Evolutionary conservation across 1,140 invertebrate species (phyloP).

Genomic region (Bombyx mandarina): DNA sequence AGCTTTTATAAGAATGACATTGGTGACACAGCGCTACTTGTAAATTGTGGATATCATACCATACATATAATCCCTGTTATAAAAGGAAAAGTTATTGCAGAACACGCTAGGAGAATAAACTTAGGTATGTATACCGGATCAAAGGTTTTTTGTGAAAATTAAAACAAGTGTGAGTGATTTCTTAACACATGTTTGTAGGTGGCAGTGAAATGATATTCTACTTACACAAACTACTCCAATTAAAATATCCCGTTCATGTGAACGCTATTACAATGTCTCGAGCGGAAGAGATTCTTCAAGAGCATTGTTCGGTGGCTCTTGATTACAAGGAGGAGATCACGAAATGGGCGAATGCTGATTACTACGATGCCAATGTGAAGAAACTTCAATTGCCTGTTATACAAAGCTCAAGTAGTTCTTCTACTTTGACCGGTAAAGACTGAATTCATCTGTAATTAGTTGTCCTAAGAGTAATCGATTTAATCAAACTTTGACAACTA

Average conservation of each 20-base stretch:
- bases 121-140: slow-evolving; percentile 65
- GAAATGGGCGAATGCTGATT: slow-evolving; percentile 85
- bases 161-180: neutral
- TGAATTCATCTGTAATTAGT: neutral
- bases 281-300: slow-evolving; percentile 88
- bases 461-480: too few relatives aligned
- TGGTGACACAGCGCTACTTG: slow-evolving; percentile 78
- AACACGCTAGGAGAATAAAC: slow-evolving; percentile 85
- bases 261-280: slow-evolving; percentile 88
- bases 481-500: too few relatives aligned
- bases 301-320: slow-evolving; percentile 82
- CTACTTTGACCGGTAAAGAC: slow-evolving; percentile 39
- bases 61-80: slow-evolving; percentile 90
- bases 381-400: slow-evolving; percentile 89
- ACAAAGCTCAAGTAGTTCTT: slow-evolving; percentile 54
- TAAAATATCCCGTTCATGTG: slow-evolving; percentile 94
- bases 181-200: slow-evolving; percentile 50
- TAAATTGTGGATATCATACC: slow-evolving; percentile 90
- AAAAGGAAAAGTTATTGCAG: slow-evolving; percentile 78
- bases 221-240: slow-evolving; percentile 90
- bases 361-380: slow-evolving; percentile 87
- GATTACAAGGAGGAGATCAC: slow-evolving; percentile 86
- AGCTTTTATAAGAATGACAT: slow-evolving; percentile 81
- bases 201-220: slow-evolving; percentile 89
- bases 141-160: neutral